Percentiles rank a stretch among this genome's conserved stretches.
These are phyloP conservation scores for Temnothorax curvispinosus DNA, from an alignment of 1,140 invertebrate genomes.

Conservation along the genomic window DNA sequence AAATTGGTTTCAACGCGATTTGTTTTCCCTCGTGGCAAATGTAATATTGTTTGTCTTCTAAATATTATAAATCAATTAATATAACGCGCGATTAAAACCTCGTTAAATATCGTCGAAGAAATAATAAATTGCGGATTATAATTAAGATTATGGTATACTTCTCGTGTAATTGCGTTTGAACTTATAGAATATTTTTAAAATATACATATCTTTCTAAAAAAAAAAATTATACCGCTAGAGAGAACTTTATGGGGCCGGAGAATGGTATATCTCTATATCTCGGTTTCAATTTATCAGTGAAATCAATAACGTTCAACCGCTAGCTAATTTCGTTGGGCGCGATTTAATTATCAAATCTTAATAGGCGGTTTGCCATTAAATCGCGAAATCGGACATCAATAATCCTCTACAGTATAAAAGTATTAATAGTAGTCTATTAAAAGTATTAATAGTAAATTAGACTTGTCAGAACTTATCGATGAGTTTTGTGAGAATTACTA, in stretches of 20 bases:
- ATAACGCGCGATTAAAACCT: neutral
- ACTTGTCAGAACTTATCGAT: neutral
- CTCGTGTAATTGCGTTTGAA: neutral
- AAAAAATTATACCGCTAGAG: no score
- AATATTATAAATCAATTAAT: conserved; percentile 30
- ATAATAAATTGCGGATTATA: neutral
- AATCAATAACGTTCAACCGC: conserved; percentile 4
- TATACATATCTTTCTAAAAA: neutral
- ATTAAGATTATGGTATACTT: neutral
- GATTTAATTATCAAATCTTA: conserved; percentile 33
- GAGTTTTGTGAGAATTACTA: neutral
- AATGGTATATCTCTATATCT: neutral
- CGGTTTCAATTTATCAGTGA: conserved; percentile 5
- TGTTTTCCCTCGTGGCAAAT: neutral
- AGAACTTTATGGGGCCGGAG: neutral
- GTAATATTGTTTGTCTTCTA: neutral
- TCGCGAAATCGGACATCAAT: conserved; percentile 1
- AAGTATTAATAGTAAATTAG: conserved; percentile 14
- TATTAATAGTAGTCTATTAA: neutral
- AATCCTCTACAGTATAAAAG: neutral
- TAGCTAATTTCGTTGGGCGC: conserved; percentile 12
- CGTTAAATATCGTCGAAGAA: neutral
- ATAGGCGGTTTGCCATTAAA: conserved; percentile 19
- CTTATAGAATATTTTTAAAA: neutral
- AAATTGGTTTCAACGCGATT: conserved; percentile 23